phyloP scores from a whole-genome alignment of 92 coral and sea anemone species.

The Heteractis magnifica region DNA sequence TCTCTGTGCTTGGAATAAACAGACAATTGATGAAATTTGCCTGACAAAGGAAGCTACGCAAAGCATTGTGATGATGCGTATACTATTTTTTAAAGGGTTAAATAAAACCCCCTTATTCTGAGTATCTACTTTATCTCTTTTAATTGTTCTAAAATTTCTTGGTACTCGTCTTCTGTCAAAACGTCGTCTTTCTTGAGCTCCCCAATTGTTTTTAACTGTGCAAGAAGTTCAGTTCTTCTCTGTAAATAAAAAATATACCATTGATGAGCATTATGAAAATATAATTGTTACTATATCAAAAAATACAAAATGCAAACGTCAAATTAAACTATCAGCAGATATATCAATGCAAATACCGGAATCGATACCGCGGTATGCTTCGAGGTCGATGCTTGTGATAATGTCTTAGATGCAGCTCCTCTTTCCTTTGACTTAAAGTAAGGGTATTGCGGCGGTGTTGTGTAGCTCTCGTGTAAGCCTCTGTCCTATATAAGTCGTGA shows the following conservation, averaged over 20 bases:
- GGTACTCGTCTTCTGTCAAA: constrained; percentile 21
- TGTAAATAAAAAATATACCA: neutral
- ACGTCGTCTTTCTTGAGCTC: constrained; percentile 9
- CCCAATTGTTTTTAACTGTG: constrained; percentile 4
- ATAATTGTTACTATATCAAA: neutral
- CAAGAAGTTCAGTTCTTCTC: constrained; percentile 20
- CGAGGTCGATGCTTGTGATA: neutral
- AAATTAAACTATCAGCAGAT: neutral
- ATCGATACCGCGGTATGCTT: too few relatives aligned
- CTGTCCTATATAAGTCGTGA: constrained; percentile 4
- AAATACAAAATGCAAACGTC: neutral
- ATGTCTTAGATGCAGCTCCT: neutral
- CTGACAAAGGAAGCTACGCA: too few relatives aligned
- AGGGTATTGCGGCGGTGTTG: constrained; percentile 27
- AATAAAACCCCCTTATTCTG: neutral
- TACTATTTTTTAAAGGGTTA: neutral
- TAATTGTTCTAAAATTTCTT: constrained; percentile 2
- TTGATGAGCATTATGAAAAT: neutral
- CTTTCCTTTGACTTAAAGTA: constrained; percentile 7
- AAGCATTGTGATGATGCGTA: neutral
- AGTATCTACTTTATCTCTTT: neutral
- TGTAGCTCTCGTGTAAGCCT: constrained; percentile 17
- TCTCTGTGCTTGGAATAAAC: neutral
- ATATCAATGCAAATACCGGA: too few relatives aligned
- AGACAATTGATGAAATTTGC: too few relatives aligned